Conservation (phyloP, 1,140 invertebrate species). For the Hyphantria cunea region DNA sequence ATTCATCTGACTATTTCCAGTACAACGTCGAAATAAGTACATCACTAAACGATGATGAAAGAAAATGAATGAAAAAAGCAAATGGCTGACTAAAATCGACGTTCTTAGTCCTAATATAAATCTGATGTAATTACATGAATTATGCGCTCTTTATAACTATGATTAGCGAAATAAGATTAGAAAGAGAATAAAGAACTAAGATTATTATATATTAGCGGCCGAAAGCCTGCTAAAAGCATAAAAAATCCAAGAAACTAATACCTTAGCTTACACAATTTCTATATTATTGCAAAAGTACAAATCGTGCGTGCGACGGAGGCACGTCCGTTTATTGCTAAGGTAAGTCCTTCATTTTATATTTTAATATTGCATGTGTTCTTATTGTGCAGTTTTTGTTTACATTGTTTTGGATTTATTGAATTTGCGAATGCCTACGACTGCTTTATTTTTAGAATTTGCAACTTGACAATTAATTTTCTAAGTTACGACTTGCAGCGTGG, state of each 20-base stretch:
- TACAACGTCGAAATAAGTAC: conserved; percentile 1
- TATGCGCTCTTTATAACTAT: conserved; percentile 76
- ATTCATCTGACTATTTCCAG: background rate
- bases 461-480: conserved; percentile 11
- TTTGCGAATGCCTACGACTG: conserved; percentile 30
- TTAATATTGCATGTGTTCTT: conserved; percentile 34
- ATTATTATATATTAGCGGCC: conserved; percentile 56
- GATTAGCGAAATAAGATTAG: conserved; percentile 75
- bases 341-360: conserved; percentile 64
- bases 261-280: conserved; percentile 61
- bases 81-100: conserved; percentile 77
- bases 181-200: conserved; percentile 59
- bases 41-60: conserved; percentile 50
- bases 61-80: conserved; percentile 72
- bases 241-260: conserved; percentile 51
- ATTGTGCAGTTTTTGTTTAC: conserved; percentile 36
- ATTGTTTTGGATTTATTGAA: conserved; percentile 22
- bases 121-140: conserved; percentile 78
- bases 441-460: conserved; percentile 43
- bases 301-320: conserved; percentile 56
- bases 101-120: conserved; percentile 66
- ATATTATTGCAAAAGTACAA: conserved; percentile 55
- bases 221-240: conserved; percentile 46
- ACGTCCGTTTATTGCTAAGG: conserved; percentile 69
- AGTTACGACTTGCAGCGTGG: conserved; percentile 7